phyloP scores from a whole-genome alignment of 1,140 invertebrate genomes.

The Whitmania pigra region DNA sequence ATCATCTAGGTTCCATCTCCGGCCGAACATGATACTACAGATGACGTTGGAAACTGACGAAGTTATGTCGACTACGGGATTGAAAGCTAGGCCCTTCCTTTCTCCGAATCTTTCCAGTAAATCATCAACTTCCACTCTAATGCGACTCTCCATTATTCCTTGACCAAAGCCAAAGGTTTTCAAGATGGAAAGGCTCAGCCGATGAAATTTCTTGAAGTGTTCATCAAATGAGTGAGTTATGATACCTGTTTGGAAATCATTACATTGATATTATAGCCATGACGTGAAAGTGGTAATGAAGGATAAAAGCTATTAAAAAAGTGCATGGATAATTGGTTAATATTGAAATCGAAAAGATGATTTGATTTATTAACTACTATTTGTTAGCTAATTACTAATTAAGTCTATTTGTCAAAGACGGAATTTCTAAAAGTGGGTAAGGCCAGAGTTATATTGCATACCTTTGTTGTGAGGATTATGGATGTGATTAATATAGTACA shows the following conservation, averaged over 20 bases:
- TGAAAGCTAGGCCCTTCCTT: background rate
- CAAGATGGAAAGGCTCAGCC: slow-evolving; percentile 8
- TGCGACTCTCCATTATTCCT: slow-evolving; percentile 8
- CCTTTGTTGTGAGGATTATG: slow-evolving; percentile 13
- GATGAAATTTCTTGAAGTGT: slow-evolving; percentile 3
- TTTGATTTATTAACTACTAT: too few relatives aligned
- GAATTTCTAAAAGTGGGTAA: too few relatives aligned
- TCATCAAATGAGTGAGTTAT: slow-evolving; percentile 14
- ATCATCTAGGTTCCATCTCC: background rate
- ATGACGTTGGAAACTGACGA: slow-evolving; percentile 18
- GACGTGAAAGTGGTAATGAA: too few relatives aligned
- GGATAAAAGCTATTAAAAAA: too few relatives aligned
- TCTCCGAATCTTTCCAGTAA: background rate
- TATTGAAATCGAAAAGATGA: too few relatives aligned
- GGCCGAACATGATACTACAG: slow-evolving; percentile 20
- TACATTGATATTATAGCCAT: too few relatives aligned
- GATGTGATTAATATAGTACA: slow-evolving; percentile 15
- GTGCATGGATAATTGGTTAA: too few relatives aligned
- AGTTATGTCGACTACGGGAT: slow-evolving; percentile 14
- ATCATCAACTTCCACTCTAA: background rate
- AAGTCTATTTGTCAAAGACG: too few relatives aligned
- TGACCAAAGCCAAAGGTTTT: background rate
- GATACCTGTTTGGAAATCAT: slow-evolving; percentile 2
- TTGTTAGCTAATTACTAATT: too few relatives aligned
- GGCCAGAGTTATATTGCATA: background rate